Conservation (phyloP, 2,113 vertebrate genomes). For the Paradoxurus hermaphroditus region DNA sequence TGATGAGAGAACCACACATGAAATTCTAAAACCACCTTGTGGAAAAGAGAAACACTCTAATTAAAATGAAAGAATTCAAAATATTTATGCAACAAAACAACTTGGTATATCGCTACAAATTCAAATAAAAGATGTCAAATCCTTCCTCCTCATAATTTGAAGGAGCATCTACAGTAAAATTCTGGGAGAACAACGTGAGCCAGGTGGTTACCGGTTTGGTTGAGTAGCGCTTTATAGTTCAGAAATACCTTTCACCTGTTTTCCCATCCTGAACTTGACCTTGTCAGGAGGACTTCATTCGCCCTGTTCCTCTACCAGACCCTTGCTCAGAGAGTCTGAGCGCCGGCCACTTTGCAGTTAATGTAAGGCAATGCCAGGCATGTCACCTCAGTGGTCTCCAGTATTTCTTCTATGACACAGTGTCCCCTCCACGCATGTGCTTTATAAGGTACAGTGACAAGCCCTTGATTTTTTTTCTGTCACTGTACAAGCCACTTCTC, state of each 20-base stretch:
- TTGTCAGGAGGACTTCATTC: background rate
- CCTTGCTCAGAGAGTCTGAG: background rate
- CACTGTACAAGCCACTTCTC: background rate
- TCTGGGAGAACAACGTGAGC: background rate
- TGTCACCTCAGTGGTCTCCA: background rate
- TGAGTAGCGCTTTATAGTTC: background rate
- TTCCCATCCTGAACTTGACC: background rate
- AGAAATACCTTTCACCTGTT: background rate
- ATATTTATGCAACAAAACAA: background rate
- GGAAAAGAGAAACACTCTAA: background rate
- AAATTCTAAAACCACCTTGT: constrained; percentile 17
- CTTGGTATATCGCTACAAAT: background rate
- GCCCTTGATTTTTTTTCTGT: background rate
- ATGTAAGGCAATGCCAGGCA: background rate
- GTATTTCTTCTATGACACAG: background rate
- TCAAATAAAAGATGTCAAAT: background rate
- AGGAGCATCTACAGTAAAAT: background rate
- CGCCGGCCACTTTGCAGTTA: background rate
- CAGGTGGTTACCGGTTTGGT: background rate
- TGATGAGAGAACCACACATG: background rate
- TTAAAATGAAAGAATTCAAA: background rate
- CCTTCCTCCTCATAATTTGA: background rate
- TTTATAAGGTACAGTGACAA: background rate
- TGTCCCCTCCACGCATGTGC: background rate
- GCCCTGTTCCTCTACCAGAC: background rate